phyloP scores from a whole-genome alignment of 2,113 vertebrate genomes.

The Psophia crepitans region DNA sequence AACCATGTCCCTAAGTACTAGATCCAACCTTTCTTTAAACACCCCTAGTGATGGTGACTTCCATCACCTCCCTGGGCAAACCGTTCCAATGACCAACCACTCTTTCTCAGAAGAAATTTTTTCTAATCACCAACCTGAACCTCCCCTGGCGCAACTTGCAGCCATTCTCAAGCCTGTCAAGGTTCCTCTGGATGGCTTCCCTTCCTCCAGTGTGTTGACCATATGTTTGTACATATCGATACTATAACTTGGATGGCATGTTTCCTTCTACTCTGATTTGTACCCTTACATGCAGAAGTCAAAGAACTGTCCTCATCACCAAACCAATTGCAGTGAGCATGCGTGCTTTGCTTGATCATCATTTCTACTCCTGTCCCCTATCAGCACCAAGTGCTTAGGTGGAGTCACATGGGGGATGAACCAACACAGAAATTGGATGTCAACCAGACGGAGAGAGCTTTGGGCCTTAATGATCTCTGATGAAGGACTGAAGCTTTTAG shows the following conservation, averaged over 20 bases:
- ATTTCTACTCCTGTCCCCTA: background rate
- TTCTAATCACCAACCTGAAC: too few relatives aligned
- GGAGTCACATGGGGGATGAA: background rate
- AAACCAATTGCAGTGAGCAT: background rate
- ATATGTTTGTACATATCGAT: background rate
- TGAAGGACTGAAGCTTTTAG: background rate
- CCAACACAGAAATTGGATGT: background rate
- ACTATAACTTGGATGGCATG: background rate
- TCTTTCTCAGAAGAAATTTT: too few relatives aligned
- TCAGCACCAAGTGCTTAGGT: background rate
- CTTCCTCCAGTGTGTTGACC: too few relatives aligned
- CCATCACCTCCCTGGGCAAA: too few relatives aligned
- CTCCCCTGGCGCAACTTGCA: too few relatives aligned
- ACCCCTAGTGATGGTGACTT: too few relatives aligned
- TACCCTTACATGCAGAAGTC: background rate
- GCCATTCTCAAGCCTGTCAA: too few relatives aligned
- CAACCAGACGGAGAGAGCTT: background rate
- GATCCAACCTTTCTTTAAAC: too few relatives aligned
- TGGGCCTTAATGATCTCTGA: background rate
- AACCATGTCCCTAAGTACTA: too few relatives aligned
- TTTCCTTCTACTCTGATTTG: constrained; percentile 4
- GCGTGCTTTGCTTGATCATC: background rate
- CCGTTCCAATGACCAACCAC: too few relatives aligned
- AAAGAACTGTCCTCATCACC: background rate
- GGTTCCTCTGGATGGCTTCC: too few relatives aligned